Percentiles rank a stretch among this genome's conserved stretches.
Conservation (phyloP, 1,140 invertebrate species). For the Drosophila orosa region DNA sequence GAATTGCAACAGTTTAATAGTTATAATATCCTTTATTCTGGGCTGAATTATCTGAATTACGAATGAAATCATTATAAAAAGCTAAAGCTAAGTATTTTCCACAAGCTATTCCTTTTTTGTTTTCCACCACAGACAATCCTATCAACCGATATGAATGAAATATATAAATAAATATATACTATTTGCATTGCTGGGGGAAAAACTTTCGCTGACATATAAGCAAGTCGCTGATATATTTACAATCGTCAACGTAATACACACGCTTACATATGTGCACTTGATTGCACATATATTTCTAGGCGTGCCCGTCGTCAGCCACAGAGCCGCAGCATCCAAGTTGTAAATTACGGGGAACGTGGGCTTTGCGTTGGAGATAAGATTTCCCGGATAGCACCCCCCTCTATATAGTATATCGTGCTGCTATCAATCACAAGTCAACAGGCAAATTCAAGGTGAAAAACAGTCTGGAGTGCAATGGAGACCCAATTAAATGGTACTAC, state of each 20-base stretch:
- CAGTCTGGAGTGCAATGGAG: conserved; percentile 8
- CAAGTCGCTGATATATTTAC: conserved; percentile 23
- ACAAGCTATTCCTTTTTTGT: neutral
- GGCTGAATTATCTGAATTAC: neutral
- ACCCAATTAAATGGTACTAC: conserved; percentile 47
- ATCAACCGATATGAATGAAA: conserved; percentile 28
- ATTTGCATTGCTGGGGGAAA: conserved; percentile 6
- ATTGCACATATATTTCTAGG: conserved; percentile 32
- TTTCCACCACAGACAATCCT: neutral
- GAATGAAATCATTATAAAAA: neutral
- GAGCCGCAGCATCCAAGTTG: conserved; percentile 47
- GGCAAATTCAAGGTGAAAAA: conserved; percentile 35
- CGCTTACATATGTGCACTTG: conserved; percentile 8
- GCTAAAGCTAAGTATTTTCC: neutral
- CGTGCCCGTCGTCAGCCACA: conserved; percentile 9
- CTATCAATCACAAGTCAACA: conserved; percentile 47
- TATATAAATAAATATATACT: conserved; percentile 15
- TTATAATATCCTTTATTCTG: neutral
- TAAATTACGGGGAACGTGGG: conserved; percentile 43
- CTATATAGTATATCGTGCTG: conserved; percentile 2
- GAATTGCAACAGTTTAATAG: neutral
- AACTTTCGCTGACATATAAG: conserved; percentile 40
- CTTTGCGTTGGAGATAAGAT: conserved; percentile 39
- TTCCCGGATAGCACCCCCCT: conserved; percentile 47
- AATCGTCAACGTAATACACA: conserved; percentile 15